phyloP scores from a whole-genome alignment of 2,797 vertebrate genomes.

The Gymnothorax reevesii region DNA sequence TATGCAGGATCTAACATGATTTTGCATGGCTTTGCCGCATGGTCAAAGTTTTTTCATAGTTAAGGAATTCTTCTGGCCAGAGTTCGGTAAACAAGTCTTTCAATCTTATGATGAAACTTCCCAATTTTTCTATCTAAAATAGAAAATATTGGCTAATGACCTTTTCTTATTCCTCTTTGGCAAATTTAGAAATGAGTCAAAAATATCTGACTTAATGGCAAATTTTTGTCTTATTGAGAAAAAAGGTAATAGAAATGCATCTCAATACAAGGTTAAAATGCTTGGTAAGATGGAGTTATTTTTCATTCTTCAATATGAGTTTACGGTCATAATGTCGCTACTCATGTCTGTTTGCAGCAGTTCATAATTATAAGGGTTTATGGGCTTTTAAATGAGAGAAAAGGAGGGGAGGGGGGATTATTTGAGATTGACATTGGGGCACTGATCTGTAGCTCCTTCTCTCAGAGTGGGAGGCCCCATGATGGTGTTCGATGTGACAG shows the following conservation, averaged over 20 bases:
- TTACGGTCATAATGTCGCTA: neutral
- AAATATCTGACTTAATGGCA: no score
- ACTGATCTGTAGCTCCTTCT: neutral
- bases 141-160: no score
- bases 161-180: no score
- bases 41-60: constrained; percentile 12
- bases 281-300: no score
- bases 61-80: neutral
- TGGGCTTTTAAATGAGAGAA: neutral
- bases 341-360: constrained; percentile 25
- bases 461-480: neutral
- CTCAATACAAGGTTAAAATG: no score
- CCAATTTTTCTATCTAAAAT: no score
- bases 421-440: neutral
- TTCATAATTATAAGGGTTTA: neutral
- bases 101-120: no score
- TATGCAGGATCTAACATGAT: constrained; percentile 1
- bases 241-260: no score
- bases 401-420: neutral
- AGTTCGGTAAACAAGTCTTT: no score
- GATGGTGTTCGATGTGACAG: neutral
- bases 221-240: no score
- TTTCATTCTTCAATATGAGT: neutral
- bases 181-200: no score
- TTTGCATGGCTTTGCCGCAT: constrained; percentile 12